Evolutionary conservation across 2,113 vertebrate species (phyloP).

Genomic region (Tupaia chinensis): DNA sequence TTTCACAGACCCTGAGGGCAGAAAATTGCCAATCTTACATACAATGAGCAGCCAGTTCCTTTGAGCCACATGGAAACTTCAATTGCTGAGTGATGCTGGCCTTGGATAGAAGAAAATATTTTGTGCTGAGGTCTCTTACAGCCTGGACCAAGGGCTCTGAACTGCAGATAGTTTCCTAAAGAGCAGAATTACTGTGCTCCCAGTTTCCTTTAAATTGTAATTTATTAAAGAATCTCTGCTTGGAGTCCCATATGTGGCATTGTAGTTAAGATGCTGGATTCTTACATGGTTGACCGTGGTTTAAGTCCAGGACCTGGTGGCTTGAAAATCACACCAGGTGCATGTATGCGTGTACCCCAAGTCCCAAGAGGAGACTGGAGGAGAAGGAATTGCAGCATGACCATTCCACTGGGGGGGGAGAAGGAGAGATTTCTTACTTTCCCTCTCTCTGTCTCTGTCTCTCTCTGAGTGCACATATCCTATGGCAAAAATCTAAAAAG

Average conservation of each 20-base stretch:
- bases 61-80: not conserved
- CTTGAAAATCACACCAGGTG: no score
- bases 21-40: not conserved
- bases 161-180: not conserved
- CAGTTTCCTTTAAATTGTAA: slow-evolving; percentile 10
- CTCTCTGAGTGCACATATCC: no score
- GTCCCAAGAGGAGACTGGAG: no score
- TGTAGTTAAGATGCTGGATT: no score
- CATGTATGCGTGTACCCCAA: no score
- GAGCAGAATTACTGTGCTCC: not conserved
- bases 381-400: no score
- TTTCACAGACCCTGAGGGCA: not conserved
- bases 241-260: not conserved
- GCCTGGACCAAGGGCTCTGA: not conserved
- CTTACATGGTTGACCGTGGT: no score
- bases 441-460: no score
- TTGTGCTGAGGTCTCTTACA: not conserved
- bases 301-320: no score
- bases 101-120: not conserved
- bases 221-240: slow-evolving; percentile 21
- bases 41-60: not conserved
- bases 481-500: no score
- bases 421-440: no score
- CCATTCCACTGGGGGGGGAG: no score
- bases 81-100: not conserved